Evolutionary conservation across 2,888 invertebrate genomes (phyloP), one percentile per base, ranked within the genome.

Genomic region (Scaptomyza cyrtandrae): DNA sequence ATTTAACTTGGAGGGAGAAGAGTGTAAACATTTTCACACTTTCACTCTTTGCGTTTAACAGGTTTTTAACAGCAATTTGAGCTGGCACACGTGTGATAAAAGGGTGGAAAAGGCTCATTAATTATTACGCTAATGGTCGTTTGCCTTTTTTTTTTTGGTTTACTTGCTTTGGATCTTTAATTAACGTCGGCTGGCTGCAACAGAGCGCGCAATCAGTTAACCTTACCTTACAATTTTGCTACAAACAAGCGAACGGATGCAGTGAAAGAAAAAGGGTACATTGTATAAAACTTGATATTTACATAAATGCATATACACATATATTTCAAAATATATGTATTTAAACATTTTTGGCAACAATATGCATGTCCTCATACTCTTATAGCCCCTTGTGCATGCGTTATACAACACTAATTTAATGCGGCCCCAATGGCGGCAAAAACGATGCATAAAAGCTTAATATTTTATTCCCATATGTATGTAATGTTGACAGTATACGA

Each of bases 401-500:
- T 84, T 86, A 64, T 67, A 83, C 83, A 82, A 74, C 78, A 89
- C 83, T 85, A 76, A 89, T 85, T 85, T 83, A 80, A 82, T 87
- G 60, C 71, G 68, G 62, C 63, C 74, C 75, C 74, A 72, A 80
- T 72, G 80, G 71, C 68, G 67, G 71, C 68, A 70, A 77, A 70
- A 79, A 58, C 76, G 69, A 71, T 76, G 76, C 79, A 87, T 84
- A 73, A 85, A 72, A 73, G 78, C 83, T 82, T 79, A 88, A 84
- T 84, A 84, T 83, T 84, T 88, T 82, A 46, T 71, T 53, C 37
- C 46, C 37, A 10, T 61, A 58, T 55, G 35, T 71, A 35, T 60
- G 63, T 74, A 44, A 44, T 66, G 56, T 64, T 53, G 62, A 62
- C 74, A 58, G 44, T 72, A 63, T 44, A 57, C 53, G 54, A 49